These are phyloP conservation scores for Strongylocentrotus purpuratus DNA, from an alignment of 35 echinoderm and acorn worm species.

Conservation along the genomic window DNA sequence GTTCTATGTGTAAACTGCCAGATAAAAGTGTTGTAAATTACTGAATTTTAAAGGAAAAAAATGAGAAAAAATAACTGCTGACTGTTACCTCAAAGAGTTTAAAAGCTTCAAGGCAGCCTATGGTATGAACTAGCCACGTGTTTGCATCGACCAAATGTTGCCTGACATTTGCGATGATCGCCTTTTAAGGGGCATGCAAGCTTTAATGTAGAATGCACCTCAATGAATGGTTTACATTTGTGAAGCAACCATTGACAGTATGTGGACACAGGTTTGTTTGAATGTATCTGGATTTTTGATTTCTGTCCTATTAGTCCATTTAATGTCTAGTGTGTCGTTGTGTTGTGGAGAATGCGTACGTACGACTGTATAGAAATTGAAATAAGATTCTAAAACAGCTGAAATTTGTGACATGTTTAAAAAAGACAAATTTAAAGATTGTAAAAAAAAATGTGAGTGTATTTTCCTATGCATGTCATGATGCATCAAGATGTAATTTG, in stretches of 20 bases:
- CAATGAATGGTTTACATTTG: neutral
- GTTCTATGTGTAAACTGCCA: constrained; percentile 34
- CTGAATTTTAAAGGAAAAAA: neutral
- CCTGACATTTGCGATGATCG: neutral
- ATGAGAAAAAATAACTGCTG: neutral
- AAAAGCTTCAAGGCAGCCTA: neutral
- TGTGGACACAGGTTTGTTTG: neutral
- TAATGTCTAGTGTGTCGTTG: neutral
- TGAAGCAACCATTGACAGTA: neutral
- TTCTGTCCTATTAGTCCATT: neutral
- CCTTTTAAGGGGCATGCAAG: neutral
- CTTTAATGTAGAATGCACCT: neutral
- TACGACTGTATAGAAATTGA: constrained; percentile 9
- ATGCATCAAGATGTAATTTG: neutral
- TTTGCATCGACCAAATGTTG: neutral
- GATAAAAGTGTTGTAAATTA: neutral
- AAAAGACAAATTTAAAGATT: constrained; percentile 20
- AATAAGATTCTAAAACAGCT: constrained; percentile 34
- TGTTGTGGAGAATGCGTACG: neutral
- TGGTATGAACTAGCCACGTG: neutral
- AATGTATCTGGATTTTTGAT: constrained; percentile 7
- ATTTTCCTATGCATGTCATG: constrained; percentile 37
- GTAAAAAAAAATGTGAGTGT: constrained; percentile 37
- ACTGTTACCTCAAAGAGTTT: neutral
- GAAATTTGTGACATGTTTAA: constrained; percentile 22